These are phyloP conservation scores for Myodes glareolus DNA, from an alignment of 2,113 vertebrate species.

Conservation along the genomic window DNA sequence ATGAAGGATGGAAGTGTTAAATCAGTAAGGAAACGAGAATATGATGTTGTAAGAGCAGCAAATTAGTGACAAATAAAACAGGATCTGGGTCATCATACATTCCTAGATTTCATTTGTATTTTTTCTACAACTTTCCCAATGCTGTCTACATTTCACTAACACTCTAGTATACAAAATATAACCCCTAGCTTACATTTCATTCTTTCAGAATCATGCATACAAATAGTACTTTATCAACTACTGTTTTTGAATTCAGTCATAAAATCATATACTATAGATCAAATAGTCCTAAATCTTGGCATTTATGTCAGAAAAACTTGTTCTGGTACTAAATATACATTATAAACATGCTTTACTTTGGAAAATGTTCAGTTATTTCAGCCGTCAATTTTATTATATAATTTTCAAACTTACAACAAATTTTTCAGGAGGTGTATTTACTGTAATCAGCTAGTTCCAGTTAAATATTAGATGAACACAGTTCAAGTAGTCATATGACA, in stretches of 20 bases:
- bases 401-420: slow-evolving; percentile 44
- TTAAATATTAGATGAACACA: slow-evolving; percentile 50
- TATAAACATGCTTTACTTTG: not conserved
- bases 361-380: slow-evolving; percentile 53
- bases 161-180: slow-evolving; percentile 35
- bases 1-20: slow-evolving; percentile 24
- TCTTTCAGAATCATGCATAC: not conserved
- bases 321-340: not conserved
- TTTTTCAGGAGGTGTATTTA: slow-evolving; percentile 34
- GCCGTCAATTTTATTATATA: not conserved
- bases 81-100: not conserved
- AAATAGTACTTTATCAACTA: slow-evolving; percentile 18
- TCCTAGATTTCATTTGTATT: slow-evolving; percentile 28
- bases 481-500: slow-evolving; percentile 16
- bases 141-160: not conserved
- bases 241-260: slow-evolving; percentile 24
- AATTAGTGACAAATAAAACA: slow-evolving; percentile 48
- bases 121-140: slow-evolving; percentile 33
- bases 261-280: not conserved
- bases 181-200: not conserved
- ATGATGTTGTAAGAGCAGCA: slow-evolving; percentile 9
- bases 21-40: slow-evolving; percentile 49
- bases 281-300: slow-evolving; percentile 31
- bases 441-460: not conserved
- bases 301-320: slow-evolving; percentile 27